Percentiles rank a stretch among this genome's conserved stretches.
These are phyloP conservation scores for Muricea muricata DNA, from an alignment of 92 coral and sea anemone genomes.

Conservation along the genomic window DNA sequence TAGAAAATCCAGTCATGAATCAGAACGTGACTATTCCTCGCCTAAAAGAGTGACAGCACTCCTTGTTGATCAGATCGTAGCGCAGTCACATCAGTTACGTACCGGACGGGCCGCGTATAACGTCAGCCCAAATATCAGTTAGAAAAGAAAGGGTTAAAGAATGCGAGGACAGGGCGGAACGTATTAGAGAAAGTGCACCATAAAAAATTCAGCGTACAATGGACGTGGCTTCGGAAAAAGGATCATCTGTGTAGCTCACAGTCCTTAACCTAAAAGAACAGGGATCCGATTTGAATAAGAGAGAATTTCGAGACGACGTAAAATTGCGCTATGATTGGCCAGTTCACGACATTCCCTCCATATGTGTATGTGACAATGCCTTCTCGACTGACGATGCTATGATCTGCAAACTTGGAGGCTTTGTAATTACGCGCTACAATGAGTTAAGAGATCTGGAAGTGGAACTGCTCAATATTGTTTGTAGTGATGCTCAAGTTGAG, in stretches of 20 bases:
- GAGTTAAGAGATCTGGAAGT: slow-evolving; percentile 50
- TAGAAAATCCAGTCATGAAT: not conserved
- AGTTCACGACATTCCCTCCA: slow-evolving; percentile 31
- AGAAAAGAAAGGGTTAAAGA: slow-evolving; percentile 43
- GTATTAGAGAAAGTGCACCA: slow-evolving; percentile 32
- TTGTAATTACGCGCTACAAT: slow-evolving; percentile 53
- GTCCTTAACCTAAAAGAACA: slow-evolving; percentile 43
- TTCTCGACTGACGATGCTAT: slow-evolving; percentile 45
- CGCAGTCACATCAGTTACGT: slow-evolving; percentile 55
- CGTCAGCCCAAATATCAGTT: slow-evolving; percentile 47
- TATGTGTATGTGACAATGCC: slow-evolving; percentile 38
- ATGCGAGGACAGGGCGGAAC: slow-evolving; percentile 30
- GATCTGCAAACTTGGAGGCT: slow-evolving; percentile 45
- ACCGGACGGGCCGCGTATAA: slow-evolving; percentile 50
- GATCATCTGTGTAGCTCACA: slow-evolving; percentile 61
- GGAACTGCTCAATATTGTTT: slow-evolving; percentile 28
- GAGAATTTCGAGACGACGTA: slow-evolving; percentile 55
- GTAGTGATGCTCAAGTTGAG: slow-evolving; percentile 44
- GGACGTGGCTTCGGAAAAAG: slow-evolving; percentile 52
- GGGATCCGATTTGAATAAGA: slow-evolving; percentile 42
- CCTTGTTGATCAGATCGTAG: slow-evolving; percentile 51
- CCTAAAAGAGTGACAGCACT: slow-evolving; percentile 35
- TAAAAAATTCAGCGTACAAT: slow-evolving; percentile 43
- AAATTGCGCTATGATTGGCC: slow-evolving; percentile 65
- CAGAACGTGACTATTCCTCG: not conserved